A percentile compares a stretch with the other conserved stretches of the same genome.
phyloP scores from a whole-genome alignment of 2,113 vertebrate genomes.

The Ia io region DNA sequence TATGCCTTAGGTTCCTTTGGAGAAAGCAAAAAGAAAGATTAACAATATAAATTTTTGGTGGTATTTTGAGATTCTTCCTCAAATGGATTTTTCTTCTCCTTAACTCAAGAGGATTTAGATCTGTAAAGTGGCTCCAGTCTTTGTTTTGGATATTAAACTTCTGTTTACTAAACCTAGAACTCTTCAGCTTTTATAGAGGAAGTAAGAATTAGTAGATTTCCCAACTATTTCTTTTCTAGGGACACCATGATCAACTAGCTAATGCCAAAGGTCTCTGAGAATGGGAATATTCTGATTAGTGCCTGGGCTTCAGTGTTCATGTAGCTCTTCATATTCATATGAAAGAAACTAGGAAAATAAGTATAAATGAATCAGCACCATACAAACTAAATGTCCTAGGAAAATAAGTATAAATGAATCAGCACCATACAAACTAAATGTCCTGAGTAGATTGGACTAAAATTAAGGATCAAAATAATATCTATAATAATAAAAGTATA shows the following conservation, averaged over 20 bases:
- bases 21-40: background rate
- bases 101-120: background rate
- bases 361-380: background rate
- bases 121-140: background rate
- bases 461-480: background rate
- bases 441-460: background rate
- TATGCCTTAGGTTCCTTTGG: background rate
- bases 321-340: background rate
- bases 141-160: background rate
- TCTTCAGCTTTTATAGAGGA: background rate
- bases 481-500: no score
- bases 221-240: background rate
- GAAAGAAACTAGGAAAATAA: background rate
- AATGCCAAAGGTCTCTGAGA: background rate
- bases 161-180: background rate
- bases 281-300: background rate
- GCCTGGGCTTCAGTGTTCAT: background rate
- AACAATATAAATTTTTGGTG: background rate
- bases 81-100: background rate
- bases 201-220: background rate
- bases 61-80: background rate
- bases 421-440: background rate
- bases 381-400: background rate
- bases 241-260: background rate
- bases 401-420: background rate